Conservation (phyloP, 2,113 vertebrate genomes). For the Neomonachus schauinslandi region DNA sequence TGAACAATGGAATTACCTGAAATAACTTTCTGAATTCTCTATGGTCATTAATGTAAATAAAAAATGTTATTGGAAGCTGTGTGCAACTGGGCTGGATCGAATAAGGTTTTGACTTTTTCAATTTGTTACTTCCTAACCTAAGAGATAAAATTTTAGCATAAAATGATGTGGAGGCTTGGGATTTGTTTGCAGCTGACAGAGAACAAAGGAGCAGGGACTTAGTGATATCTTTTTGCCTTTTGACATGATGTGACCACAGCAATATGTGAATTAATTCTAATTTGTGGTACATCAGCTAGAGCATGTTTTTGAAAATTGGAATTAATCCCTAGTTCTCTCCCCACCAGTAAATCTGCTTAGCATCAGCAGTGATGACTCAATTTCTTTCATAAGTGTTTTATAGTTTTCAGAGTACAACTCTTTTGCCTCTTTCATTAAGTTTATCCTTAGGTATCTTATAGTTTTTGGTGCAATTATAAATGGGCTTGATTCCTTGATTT, state of each 20-base stretch:
- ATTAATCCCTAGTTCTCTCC: not conserved
- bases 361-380: not conserved
- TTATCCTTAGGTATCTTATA: not conserved
- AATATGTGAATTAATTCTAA: slow-evolving; percentile 50
- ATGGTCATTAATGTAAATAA: not conserved
- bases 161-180: not conserved
- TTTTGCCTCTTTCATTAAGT: not conserved
- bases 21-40: not conserved
- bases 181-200: not conserved
- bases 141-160: not conserved
- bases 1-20: not conserved
- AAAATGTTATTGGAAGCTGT: not conserved
- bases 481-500: not conserved
- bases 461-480: not conserved
- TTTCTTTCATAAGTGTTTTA: not conserved
- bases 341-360: slow-evolving; percentile 43
- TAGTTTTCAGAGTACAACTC: not conserved
- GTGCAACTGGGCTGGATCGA: not conserved
- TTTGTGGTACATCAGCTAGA: not conserved
- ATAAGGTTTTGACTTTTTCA: not conserved
- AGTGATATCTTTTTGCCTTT: not conserved
- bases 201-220: not conserved
- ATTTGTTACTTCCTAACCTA: not conserved
- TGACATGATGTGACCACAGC: slow-evolving; percentile 2
- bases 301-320: slow-evolving; percentile 38